Percentiles rank a stretch among this genome's conserved stretches.
Conservation (phyloP, 2,797 vertebrate genomes). For the Acanthurus lineatus region DNA sequence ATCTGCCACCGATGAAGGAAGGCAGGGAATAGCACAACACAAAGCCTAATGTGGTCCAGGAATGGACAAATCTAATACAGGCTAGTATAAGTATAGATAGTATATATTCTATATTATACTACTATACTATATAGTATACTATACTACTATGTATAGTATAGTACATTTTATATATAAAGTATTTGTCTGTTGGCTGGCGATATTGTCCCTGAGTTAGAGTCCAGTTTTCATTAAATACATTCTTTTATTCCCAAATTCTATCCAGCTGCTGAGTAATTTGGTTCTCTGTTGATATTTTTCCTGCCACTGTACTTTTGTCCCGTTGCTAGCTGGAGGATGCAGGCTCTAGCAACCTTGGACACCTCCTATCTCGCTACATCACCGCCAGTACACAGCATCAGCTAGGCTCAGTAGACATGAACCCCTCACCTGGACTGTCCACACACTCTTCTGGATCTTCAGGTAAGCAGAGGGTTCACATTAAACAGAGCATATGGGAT, state of each 20-base stretch:
- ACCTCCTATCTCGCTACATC: conserved; percentile 95
- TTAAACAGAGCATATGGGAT: not conserved
- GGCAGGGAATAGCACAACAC: not conserved
- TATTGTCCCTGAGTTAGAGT: not conserved
- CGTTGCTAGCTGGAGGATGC: conserved; percentile 93
- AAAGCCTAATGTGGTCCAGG: not conserved
- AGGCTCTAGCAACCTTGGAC: conserved; percentile 94
- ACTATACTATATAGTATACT: too few relatives aligned
- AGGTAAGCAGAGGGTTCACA: conserved; percentile 82
- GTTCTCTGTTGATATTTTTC: conserved; percentile 4
- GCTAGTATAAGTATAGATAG: too few relatives aligned
- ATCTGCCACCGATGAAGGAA: not conserved
- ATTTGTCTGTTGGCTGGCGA: not conserved
- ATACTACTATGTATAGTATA: too few relatives aligned
- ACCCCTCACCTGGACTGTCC: conserved; percentile 95
- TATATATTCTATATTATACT: too few relatives aligned
- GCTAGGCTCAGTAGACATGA: conserved; percentile 90
- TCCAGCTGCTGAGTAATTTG: not conserved
- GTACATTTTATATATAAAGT: too few relatives aligned
- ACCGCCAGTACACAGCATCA: conserved; percentile 91
- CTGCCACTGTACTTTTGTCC: conserved; percentile 12
- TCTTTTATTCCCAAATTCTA: not conserved
- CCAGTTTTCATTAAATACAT: not conserved
- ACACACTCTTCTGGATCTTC: conserved; percentile 96
- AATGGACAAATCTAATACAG: not conserved